phyloP scores from a whole-genome alignment of 2,797 vertebrate species.

The Astyanax mexicanus region DNA sequence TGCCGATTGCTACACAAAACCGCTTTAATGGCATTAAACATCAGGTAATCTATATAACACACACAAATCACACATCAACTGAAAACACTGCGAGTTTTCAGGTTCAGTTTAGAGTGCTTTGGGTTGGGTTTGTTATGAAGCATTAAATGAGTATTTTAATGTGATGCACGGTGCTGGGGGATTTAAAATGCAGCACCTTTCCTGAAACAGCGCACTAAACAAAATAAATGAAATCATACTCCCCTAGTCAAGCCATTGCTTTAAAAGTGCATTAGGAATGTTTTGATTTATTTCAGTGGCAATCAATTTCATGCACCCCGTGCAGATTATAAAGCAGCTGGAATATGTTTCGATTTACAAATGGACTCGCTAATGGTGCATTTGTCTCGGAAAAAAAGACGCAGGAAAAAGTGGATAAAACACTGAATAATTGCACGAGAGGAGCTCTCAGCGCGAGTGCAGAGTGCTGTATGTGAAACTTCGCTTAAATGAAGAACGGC shows the following conservation, averaged over 20 bases:
- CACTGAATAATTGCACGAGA: constrained; percentile 25
- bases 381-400: background rate
- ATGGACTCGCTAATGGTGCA: constrained; percentile 23
- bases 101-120: background rate
- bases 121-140: background rate
- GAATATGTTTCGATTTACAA: constrained; percentile 21
- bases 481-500: constrained; percentile 2
- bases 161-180: background rate
- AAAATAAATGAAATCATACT: constrained; percentile 1
- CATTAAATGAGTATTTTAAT: background rate
- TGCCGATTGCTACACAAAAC: too few species aligned
- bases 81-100: too few species aligned
- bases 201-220: background rate
- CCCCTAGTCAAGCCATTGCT: background rate
- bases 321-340: constrained; percentile 22
- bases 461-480: background rate
- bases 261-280: constrained; percentile 16
- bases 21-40: too few species aligned
- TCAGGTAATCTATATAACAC: background rate
- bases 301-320: background rate
- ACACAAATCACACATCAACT: background rate
- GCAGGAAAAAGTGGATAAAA: background rate
- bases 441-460: background rate
- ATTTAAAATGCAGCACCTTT: background rate
- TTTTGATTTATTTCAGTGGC: constrained; percentile 14